Conservation (phyloP, 2,797 vertebrate species). For the Malacoraja senta region DNA sequence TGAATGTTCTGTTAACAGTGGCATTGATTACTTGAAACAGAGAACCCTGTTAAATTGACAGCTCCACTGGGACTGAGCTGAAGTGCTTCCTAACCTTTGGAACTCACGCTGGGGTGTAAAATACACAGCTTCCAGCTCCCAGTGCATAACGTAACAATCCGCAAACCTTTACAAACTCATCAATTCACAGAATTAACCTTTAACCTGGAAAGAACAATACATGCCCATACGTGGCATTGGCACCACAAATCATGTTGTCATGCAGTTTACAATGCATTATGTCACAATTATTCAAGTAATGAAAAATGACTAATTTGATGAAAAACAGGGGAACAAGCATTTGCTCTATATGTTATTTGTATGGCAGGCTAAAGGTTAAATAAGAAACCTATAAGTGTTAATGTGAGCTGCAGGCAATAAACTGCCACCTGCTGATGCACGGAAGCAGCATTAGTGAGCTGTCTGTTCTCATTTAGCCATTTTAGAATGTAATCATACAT, state of each 20-base stretch:
- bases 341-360: constrained; percentile 30
- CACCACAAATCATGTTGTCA: constrained; percentile 36
- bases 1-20: constrained; percentile 87
- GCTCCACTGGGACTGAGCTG: constrained; percentile 71
- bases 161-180: constrained; percentile 22
- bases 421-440: constrained; percentile 31
- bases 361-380: constrained; percentile 35
- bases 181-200: constrained; percentile 36
- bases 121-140: constrained; percentile 41
- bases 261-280: constrained; percentile 26
- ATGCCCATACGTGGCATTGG: constrained; percentile 31
- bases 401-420: constrained; percentile 28
- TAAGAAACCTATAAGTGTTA: constrained; percentile 32
- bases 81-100: constrained; percentile 53
- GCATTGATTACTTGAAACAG: constrained; percentile 83
- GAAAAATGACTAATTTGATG: constrained; percentile 32
- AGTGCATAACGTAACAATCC: constrained; percentile 34
- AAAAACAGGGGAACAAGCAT: constrained; percentile 29
- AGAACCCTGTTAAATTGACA: constrained; percentile 78
- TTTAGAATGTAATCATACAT: constrained; percentile 34
- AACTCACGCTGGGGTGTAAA: constrained; percentile 47
- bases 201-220: constrained; percentile 36
- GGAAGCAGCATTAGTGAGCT: constrained; percentile 33
- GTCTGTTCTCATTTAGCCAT: constrained; percentile 33
- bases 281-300: constrained; percentile 33